Conservation (phyloP, 1,140 invertebrate genomes). For the Euura saliciscinereae region DNA sequence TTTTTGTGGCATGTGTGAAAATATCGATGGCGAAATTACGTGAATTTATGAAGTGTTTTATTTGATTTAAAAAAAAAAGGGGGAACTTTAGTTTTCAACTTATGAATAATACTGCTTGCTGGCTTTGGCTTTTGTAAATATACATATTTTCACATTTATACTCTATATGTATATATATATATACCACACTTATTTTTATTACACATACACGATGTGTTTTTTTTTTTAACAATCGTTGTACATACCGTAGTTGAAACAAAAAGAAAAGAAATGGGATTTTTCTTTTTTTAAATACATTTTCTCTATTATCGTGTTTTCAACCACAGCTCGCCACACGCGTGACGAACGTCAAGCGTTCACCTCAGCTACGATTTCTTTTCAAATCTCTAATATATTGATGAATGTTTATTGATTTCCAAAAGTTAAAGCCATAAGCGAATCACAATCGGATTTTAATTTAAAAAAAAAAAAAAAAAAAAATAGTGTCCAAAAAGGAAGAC, state of each 20-base stretch:
- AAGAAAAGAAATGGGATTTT: neutral
- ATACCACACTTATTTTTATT: neutral
- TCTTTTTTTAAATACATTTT: neutral
- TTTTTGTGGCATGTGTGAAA: no score
- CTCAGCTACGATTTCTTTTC: no score
- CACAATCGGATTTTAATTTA: no score
- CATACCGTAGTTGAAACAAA: neutral
- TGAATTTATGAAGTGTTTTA: no score
- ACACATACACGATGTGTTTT: neutral
- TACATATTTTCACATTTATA: constrained; percentile 11
- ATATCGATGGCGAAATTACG: no score
- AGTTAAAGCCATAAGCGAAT: neutral
- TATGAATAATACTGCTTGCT: constrained; percentile 12
- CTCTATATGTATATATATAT: constrained; percentile 4
- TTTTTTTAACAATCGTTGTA: constrained; percentile 10
- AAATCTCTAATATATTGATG: no score
- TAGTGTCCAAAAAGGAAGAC: no score
- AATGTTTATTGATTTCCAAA: constrained; percentile 1
- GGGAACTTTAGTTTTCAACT: no score
- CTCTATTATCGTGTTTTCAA: neutral
- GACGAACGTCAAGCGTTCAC: no score
- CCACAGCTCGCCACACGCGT: neutral
- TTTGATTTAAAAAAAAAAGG: neutral
- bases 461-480: no score
- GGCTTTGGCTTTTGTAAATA: constrained; percentile 28